These are phyloP conservation scores for Parapristionchus giblindavisi DNA, from an alignment of 2,888 invertebrate genomes.

Conservation along the genomic window DNA sequence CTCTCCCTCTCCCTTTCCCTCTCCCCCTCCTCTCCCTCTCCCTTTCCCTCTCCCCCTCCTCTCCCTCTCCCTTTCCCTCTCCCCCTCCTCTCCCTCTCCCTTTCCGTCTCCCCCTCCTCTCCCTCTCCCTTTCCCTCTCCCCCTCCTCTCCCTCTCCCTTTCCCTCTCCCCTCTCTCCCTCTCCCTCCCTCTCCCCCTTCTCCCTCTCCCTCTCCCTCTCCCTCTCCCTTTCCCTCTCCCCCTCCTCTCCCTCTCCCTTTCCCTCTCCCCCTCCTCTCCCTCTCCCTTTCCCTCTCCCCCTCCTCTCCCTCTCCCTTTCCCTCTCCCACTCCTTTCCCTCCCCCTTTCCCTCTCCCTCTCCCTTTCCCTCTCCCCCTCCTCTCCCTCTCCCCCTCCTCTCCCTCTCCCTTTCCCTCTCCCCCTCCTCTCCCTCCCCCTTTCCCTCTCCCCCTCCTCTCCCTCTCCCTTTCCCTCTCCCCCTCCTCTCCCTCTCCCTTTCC, in stretches of 20 bases:
- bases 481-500: not conserved
- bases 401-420: not conserved
- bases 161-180: too few species aligned
- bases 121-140: constrained; percentile 17
- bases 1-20: too few species aligned
- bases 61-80: not conserved
- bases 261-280: not conserved
- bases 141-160: not conserved
- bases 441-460: not conserved
- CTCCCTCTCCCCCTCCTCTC: not conserved
- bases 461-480: not conserved
- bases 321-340: not conserved
- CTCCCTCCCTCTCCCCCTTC: not conserved
- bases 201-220: not conserved
- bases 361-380: not conserved
- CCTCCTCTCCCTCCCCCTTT: not conserved
- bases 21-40: not conserved
- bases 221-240: not conserved
- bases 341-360: not conserved
- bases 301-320: not conserved
- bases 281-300: not conserved
- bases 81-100: not conserved
- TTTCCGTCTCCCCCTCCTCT: not conserved
- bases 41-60: not conserved
- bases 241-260: not conserved